Conservation (phyloP, 2,888 invertebrate species). For the Globia sparganii region DNA sequence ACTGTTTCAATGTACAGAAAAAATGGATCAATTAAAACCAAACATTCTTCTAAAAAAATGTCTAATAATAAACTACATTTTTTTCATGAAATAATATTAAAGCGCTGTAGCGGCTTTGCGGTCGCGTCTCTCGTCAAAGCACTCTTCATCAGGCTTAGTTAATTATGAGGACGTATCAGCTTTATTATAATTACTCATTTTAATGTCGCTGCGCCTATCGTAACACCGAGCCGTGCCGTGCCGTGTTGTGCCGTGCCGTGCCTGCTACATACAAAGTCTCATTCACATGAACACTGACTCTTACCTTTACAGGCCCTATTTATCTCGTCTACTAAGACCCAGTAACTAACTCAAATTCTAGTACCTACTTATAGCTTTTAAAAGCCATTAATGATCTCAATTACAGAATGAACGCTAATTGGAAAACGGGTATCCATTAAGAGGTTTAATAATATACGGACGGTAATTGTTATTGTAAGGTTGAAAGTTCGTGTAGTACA, state of each 20-base stretch:
- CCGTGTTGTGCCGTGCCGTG: conserved; percentile 60
- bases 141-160: conserved; percentile 89
- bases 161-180: conserved; percentile 89
- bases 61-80: background rate
- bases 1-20: background rate
- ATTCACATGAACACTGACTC: conserved; percentile 46
- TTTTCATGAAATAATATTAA: conserved; percentile 26
- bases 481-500: conserved; percentile 54
- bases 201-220: conserved; percentile 87
- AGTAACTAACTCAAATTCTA: conserved; percentile 51
- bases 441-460: conserved; percentile 63
- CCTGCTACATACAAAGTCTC: conserved; percentile 65
- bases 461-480: conserved; percentile 62
- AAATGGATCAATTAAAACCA: background rate
- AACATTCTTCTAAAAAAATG: background rate
- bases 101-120: conserved; percentile 79
- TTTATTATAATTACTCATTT: conserved; percentile 90
- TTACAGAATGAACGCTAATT: conserved; percentile 64
- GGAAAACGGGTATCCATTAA: conserved; percentile 61
- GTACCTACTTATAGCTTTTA: conserved; percentile 52
- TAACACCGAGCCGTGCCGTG: conserved; percentile 68
- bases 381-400: conserved; percentile 61
- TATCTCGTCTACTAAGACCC: conserved; percentile 30
- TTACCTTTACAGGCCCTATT: conserved; percentile 11
- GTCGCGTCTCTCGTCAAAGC: conserved; percentile 80